Evolutionary conservation across 2,888 invertebrate genomes (phyloP), one percentile per base, ranked within the genome.

Genomic region (Sminthurides aquaticus): DNA sequence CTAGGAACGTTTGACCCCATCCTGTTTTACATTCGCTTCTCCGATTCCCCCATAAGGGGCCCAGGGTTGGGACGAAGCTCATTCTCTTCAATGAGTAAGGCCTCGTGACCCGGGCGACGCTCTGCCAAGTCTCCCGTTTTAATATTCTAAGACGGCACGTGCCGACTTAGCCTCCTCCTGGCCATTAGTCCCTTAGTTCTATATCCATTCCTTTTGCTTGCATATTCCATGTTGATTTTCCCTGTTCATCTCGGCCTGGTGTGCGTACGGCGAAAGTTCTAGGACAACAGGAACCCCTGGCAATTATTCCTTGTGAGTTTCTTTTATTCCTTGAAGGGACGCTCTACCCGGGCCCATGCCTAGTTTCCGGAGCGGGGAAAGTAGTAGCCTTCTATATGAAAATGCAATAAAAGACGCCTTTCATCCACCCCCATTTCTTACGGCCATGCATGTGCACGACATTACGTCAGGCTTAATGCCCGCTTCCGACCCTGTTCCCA

Each of bases 121-220:
- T 34, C 34, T 15, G 2, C 1, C n/a, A n/a, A 34, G 25, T 34
- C 61, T 61, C 54, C 61, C 61, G 8, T n/a, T 5, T 34, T 34
- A 34, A 34, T 34, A 34, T 62, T 62, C 56, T 25, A 62, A 62
- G 62, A 57, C 57, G 62, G 48, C 62, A 62, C 62, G 62, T 62
- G 62, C 27, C 48, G 57, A 62, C 57, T 57, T 52, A 52, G 43
- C 15, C 15, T 34, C 43, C 49, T 49, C 52, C 27, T 49, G 28
- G 49, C 52, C 60, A 60, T 60, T 60, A 49, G 3, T 8, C 2
- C 2, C n/a, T n/a, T n/a, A n/a, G n/a, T n/a, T n/a, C n/a, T n/a
- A 20, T 24, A 20, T n/a, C 48, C 58, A 15, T 43, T 48, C 25
- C n/a, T n/a, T n/a, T n/a, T n/a, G n/a, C n/a, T n/a, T n/a, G n/a